A percentile compares a stretch with the other conserved stretches of the same genome.
phyloP scores from a whole-genome alignment of 1,140 invertebrate genomes.

The Euglossa dilemma region DNA sequence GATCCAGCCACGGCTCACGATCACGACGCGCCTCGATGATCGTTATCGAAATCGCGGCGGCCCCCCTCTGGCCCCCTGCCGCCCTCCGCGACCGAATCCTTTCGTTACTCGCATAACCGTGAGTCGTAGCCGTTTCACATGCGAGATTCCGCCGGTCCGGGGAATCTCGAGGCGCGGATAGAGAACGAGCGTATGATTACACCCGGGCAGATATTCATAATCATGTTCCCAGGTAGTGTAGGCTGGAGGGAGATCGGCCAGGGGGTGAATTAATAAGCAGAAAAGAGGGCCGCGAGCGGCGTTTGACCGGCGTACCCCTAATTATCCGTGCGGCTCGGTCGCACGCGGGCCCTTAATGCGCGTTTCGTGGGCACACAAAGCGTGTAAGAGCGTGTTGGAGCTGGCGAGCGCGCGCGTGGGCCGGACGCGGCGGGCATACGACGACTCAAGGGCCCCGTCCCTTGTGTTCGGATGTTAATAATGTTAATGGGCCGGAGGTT shows the following conservation, averaged over 20 bases:
- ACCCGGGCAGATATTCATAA: constrained; percentile 40
- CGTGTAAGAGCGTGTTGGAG: constrained; percentile 53
- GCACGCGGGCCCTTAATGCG: constrained; percentile 61
- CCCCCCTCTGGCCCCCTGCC: not conserved
- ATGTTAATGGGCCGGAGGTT: constrained; percentile 77
- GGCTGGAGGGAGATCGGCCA: constrained; percentile 16
- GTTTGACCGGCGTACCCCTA: constrained; percentile 64
- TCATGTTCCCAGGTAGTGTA: constrained; percentile 48
- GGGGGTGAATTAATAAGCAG: constrained; percentile 69
- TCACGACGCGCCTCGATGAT: constrained; percentile 17
- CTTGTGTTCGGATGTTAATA: constrained; percentile 75
- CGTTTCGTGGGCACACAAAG: constrained; percentile 64
- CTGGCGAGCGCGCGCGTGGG: constrained; percentile 55
- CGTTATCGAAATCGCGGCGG: constrained; percentile 43
- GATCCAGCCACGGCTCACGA: constrained; percentile 15
- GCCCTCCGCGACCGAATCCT: not conserved
- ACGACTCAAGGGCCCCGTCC: constrained; percentile 27
- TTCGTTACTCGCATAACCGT: not conserved
- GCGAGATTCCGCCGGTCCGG: not conserved
- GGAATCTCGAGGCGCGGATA: constrained; percentile 11
- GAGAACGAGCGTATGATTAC: constrained; percentile 43
- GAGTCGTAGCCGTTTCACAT: constrained; percentile 5
- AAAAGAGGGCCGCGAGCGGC: constrained; percentile 57
- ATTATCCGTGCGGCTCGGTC: constrained; percentile 60
- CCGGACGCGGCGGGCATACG: constrained; percentile 50